These are phyloP conservation scores for Eupsilia transversa DNA, from an alignment of 2,888 invertebrate species.

Conservation along the genomic window DNA sequence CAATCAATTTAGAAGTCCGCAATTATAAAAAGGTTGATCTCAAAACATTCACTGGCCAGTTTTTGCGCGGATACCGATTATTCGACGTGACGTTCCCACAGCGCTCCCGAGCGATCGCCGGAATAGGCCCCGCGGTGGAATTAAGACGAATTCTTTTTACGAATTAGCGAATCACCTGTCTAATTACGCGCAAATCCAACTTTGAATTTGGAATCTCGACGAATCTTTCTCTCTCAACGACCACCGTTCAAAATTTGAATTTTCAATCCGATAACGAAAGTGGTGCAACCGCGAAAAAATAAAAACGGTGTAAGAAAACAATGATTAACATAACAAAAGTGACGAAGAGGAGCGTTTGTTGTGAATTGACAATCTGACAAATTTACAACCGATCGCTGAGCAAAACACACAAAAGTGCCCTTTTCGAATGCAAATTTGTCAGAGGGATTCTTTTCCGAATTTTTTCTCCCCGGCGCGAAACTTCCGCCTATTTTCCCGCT, in stretches of 20 bases:
- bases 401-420: conserved; percentile 86
- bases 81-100: conserved; percentile 90
- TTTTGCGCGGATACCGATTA: conserved; percentile 87
- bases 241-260: conserved; percentile 63
- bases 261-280: conserved; percentile 59
- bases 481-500: conserved; percentile 90
- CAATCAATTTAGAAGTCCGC: conserved; percentile 69
- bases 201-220: conserved; percentile 77
- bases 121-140: conserved; percentile 78
- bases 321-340: conserved; percentile 89
- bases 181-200: conserved; percentile 84
- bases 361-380: conserved; percentile 89
- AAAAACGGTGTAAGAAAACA: conserved; percentile 73
- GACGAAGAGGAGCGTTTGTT: conserved; percentile 82
- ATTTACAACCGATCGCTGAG: conserved; percentile 87
- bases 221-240: conserved; percentile 54
- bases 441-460: conserved; percentile 82
- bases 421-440: conserved; percentile 89
- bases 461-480: conserved; percentile 84
- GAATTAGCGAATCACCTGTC: conserved; percentile 90
- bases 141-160: conserved; percentile 86
- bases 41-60: conserved; percentile 75
- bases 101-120: conserved; percentile 74
- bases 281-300: conserved; percentile 67
- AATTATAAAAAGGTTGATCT: conserved; percentile 78